Base-by-base conservation (phyloP, 2,888 invertebrate species). In the Cosmopolites sordidus region DNA sequence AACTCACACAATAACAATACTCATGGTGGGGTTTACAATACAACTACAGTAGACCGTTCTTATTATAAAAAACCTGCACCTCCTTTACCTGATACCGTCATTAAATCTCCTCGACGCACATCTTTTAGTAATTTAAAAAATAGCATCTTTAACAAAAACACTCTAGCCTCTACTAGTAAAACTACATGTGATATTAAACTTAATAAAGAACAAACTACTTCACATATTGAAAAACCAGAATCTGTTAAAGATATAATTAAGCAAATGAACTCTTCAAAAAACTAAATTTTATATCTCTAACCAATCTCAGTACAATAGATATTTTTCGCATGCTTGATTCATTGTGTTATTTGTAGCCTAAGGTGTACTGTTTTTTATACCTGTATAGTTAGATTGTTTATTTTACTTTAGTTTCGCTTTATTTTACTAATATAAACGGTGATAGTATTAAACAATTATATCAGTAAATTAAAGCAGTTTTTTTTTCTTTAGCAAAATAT, bases 51-150 rank as follows among this genome's bases (percentile, higher is more conserved):
- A 15, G 18, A 6, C n/a, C n/a, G n/a, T n/a, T 2, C 4, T 2
- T 17, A 42, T 9, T 49, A 49, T 43, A 38, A 18, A 11, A 49
- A 49, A 16, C 17, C 30, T 14, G 43, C 49, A 38, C 49, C 49
- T 27, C 49, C 49, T n/a, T 16, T 49, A 12, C 54, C 49, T 15
- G 45, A 48, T 11, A 16, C 41, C 2, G 22, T 16, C 15, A 14
- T 50, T 29, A 43, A 43, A 22, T 18, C 53, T 33, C 39, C 54
- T 12, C 30, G 57, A 18, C 52, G 64, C 47, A 50, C 69, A 45
- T 68, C 64, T n/a, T 64, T 70, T 16, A 72, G 67, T 56, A 73
- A 69, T 60, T 60, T 71, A n/a, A 66, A 63, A 55, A 63, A 60
- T 48, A 56, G 64, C 15, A 62, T 60, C 41, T 43, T 51, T 33